Base-by-base conservation (phyloP, 2,888 invertebrate genomes). In the Volucella bombylans region DNA sequence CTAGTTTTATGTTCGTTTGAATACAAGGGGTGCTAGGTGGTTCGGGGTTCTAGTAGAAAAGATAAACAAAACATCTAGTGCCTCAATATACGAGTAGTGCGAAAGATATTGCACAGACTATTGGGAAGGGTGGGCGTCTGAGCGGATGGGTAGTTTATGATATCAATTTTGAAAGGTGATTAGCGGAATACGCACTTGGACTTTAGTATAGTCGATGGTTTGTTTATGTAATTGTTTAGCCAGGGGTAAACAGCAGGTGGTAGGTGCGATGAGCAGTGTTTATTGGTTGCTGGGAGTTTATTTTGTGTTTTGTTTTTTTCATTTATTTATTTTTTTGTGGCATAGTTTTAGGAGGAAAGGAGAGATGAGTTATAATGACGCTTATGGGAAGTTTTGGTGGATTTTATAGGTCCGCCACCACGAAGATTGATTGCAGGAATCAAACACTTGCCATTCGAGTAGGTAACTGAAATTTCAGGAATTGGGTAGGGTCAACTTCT, bases 161-260 rank as follows among this genome's bases (percentile, higher is more conserved):
- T 43, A 64, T 73, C 68, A 50, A 64, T 68, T 73, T 77, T 69
- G 57, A 55, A 47, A 49, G 57, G 55, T 64, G 69, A 69, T 78
- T 64, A 78, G 49, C 67, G 57, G 76, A 78, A 68, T 82, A 78
- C 82, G 82, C 79, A 64, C 64, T 68, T 73, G 78, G 57, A 82
- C 82, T 78, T 72, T 77, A 50, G 68, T 45, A 47, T 47, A 47
- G 38, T n/a, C n/a, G 39, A 15, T 55, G 31, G 38, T 57, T 67
- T 61, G 50, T 73, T 80, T 72, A 61, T 65, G 1, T 69, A 64
- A 38, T 50, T 41, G 57, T 64, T 43, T 18, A 14, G 52, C 52
- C 18, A 43, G 18, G n/a, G 59, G 59, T 59, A 61, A 61, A 61
- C 23, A 61, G 4, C 12, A 23, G 23, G 59, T 59, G 43, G 23